These are phyloP conservation scores for Frankliniella fusca DNA, from an alignment of 2,888 invertebrate genomes.

Conservation along the genomic window DNA sequence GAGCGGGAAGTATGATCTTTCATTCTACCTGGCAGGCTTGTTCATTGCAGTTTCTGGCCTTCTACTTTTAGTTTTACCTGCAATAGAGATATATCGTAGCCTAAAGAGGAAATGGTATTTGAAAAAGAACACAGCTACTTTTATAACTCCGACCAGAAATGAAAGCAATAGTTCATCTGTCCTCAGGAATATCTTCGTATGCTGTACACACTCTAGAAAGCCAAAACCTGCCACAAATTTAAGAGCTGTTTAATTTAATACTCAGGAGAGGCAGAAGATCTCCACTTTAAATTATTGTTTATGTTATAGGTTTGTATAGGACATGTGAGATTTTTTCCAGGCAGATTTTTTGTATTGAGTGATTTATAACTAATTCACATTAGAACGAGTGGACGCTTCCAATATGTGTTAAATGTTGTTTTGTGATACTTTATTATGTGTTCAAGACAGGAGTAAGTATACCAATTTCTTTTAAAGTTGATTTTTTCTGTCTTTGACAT, in stretches of 20 bases:
- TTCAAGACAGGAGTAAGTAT: background rate
- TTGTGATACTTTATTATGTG: conserved; percentile 11
- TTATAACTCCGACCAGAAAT: background rate
- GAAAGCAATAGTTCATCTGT: background rate
- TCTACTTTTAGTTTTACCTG: conserved; percentile 54
- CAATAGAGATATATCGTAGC: conserved; percentile 42
- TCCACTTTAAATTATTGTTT: conserved; percentile 1
- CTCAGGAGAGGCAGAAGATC: background rate
- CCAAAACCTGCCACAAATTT: background rate
- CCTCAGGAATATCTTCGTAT: background rate
- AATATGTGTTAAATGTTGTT: background rate
- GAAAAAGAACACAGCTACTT: background rate
- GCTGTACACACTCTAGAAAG: background rate
- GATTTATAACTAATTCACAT: background rate
- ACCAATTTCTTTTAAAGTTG: background rate
- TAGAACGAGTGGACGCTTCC: background rate
- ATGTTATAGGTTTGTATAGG: background rate
- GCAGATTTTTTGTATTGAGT: background rate
- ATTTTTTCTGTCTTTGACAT: conserved; percentile 8
- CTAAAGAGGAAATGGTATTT: conserved; percentile 31
- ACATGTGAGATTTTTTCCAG: background rate
- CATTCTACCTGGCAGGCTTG: conserved; percentile 75
- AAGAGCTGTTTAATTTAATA: background rate
- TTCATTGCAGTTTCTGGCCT: conserved; percentile 73
- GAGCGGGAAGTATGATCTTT: conserved; percentile 69